A percentile compares a stretch with the other conserved stretches of the same genome.
Conservation (phyloP, 2,113 vertebrate species). For the Pheucticus melanocephalus region DNA sequence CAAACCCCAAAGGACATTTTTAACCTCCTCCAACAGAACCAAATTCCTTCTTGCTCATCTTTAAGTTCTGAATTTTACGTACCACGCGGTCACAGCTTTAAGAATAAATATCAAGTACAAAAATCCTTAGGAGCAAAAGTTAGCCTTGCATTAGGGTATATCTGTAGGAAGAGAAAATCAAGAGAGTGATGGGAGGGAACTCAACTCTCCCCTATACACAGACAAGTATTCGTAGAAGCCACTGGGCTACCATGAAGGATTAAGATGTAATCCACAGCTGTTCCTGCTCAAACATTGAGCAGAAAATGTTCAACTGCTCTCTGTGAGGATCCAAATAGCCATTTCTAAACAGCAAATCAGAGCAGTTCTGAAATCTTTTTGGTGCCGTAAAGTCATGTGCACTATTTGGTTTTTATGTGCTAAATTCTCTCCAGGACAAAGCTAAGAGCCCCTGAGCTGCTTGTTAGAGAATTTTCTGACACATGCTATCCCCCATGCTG, state of each 20-base stretch:
- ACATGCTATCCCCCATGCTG: neutral
- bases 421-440: neutral
- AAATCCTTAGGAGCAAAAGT: neutral
- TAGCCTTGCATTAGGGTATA: neutral
- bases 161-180: neutral
- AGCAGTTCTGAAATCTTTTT: neutral
- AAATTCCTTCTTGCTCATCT: neutral
- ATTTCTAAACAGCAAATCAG: neutral
- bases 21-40: neutral
- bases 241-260: neutral
- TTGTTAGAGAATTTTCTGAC: neutral
- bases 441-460: neutral
- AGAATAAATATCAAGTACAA: neutral
- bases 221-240: neutral
- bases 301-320: neutral
- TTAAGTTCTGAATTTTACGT: neutral
- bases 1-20: neutral
- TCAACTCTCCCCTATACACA: neutral
- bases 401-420: neutral
- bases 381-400: neutral
- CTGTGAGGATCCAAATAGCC: neutral
- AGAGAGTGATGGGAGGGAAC: neutral
- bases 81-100: neutral
- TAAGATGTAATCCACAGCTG: neutral
- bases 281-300: neutral